Evolutionary conservation across 2,113 vertebrate species (phyloP).

Genomic region (Agelaius phoeniceus): DNA sequence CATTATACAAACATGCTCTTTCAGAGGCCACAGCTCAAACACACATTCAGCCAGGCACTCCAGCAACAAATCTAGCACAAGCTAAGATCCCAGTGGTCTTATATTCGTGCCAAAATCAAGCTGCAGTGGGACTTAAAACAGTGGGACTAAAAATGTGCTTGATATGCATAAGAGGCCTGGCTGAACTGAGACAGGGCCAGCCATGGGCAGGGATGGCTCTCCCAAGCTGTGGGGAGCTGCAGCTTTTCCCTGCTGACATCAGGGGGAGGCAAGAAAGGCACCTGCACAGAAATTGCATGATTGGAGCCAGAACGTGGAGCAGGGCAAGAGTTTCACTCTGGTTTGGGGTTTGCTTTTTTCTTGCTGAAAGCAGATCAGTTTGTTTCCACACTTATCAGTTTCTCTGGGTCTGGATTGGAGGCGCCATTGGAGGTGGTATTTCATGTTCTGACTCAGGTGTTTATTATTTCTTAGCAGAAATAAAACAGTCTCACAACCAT

Average conservation of each 20-base stretch:
- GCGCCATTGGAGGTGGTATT: no score
- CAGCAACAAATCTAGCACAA: neutral
- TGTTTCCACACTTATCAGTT: neutral
- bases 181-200: neutral
- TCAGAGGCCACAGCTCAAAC: neutral
- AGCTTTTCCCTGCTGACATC: neutral
- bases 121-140: neutral
- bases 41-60: neutral
- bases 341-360: neutral
- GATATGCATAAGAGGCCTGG: neutral
- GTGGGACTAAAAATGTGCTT: rapidly evolving
- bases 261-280: neutral
- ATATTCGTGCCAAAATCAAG: rapidly evolving
- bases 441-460: no score
- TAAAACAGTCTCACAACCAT: no score
- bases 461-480: no score
- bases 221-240: neutral
- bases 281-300: neutral
- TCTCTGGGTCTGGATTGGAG: no score
- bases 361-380: neutral
- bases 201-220: rapidly evolving
- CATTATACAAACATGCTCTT: neutral
- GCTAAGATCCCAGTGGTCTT: neutral
- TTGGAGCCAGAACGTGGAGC: rapidly evolving
- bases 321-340: neutral